These are phyloP conservation scores for Lissonota sp. DNA, from an alignment of 2,888 invertebrate genomes.

Conservation along the genomic window DNA sequence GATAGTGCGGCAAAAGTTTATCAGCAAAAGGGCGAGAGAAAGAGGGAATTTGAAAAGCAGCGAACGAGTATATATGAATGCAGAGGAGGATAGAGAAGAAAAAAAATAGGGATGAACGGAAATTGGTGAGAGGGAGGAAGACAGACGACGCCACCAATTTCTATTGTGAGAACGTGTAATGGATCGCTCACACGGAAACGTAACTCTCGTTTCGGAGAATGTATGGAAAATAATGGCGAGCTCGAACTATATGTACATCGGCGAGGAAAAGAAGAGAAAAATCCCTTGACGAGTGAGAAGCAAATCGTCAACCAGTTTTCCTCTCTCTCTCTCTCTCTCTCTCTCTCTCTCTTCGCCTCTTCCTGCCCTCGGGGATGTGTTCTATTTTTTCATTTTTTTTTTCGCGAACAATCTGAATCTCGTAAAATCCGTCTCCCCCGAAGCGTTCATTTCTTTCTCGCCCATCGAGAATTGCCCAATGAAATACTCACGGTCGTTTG, in stretches of 20 bases:
- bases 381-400: conserved; percentile 21
- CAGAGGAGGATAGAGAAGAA: conserved; percentile 30
- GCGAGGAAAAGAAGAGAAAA: conserved; percentile 45
- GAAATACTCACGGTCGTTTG: neutral
- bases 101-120: conserved; percentile 19
- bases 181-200: conserved; percentile 72
- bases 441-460: conserved; percentile 11
- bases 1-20: too few relatives aligned
- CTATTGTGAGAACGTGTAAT: conserved; percentile 75
- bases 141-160: conserved; percentile 66
- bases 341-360: conserved; percentile 4
- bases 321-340: conserved; percentile 19
- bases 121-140: conserved; percentile 40
- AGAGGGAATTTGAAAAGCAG: conserved; percentile 30
- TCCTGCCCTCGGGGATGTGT: conserved; percentile 16
- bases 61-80: neutral
- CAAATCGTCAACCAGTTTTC: conserved; percentile 52
- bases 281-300: conserved; percentile 59
- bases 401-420: neutral
- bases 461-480: neutral
- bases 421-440: neutral
- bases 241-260: conserved; percentile 50
- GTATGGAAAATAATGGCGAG: conserved; percentile 74
- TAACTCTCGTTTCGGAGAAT: conserved; percentile 65
- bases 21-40: neutral